Evolutionary conservation across 2,797 vertebrate species (phyloP), one percentile per base, ranked within the genome.

Genomic region (Pygocentrus nattereri): DNA sequence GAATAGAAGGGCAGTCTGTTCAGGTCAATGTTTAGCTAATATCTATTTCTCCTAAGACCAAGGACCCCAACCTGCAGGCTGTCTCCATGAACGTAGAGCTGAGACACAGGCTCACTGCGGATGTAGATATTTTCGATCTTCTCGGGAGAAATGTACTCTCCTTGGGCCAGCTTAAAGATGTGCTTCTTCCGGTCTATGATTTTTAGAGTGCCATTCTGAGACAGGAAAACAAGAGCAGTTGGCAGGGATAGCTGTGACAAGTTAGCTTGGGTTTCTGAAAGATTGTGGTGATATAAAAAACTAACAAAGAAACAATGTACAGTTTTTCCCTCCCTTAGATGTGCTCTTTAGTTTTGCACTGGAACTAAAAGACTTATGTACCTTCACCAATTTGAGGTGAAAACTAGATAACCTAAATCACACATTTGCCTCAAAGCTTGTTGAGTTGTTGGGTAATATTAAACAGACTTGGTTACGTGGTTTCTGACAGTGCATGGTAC

Each of bases 111-210:
- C 75, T 98, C 94, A 34, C 98, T 97, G 81, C 97, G 95, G 83
- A 97, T 96, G 80, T 99, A 99, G 93, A 99, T 98, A 85, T 98
- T 99, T 91, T 99, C 98, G 0, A 99, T 99, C 94, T 99, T 99
- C 94, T 99, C 98, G 0, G 98, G 98, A 1, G 98, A 98, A 74
- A 99, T 97, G 65, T 99, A 99, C 88, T 99, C 98, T 76, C 98
- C 98, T 93, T 99, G 98, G 72, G 98, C 97, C 87, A 99, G 90
- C 93, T 99, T 99, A 91, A 99, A 99, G 90, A 99, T 99, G 85
- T 99, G 98, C 90, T 99, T 99, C 91, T 99, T 99, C 89, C 98
- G 93, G 90, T 99, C 98, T 12, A 99, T 96, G 78, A 99, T 98
- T 94, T 96, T 98, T 87, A 99, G 93, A 2, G 98, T 98, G 80